phyloP scores from a whole-genome alignment of 2,113 vertebrate species.

The Chiloscyllium plagiosum region DNA sequence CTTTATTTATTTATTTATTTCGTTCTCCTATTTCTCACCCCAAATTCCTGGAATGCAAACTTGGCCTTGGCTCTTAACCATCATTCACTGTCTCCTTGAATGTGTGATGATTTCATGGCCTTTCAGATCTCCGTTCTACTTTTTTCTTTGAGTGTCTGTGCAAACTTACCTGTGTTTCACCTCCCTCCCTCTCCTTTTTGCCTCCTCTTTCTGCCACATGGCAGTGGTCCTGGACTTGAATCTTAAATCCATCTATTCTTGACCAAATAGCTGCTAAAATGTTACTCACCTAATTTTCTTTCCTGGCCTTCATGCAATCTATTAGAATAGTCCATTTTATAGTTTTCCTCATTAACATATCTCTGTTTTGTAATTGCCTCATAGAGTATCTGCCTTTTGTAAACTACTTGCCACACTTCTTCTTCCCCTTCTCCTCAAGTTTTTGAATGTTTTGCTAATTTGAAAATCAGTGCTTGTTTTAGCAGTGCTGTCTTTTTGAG shows the following conservation, averaged over 20 bases:
- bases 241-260: neutral
- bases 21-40: too few species aligned
- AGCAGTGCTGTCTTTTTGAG: neutral
- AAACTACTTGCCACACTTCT: neutral
- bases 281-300: neutral
- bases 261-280: neutral
- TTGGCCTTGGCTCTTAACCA: neutral
- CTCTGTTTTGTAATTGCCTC: too few species aligned
- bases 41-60: neutral
- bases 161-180: neutral
- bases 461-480: neutral
- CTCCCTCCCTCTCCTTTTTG: too few species aligned
- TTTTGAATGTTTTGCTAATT: neutral
- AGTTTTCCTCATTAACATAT: too few species aligned
- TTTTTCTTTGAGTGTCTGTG: neutral
- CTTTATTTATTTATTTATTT: too few species aligned
- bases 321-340: neutral
- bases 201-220: neutral
- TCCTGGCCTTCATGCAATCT: neutral
- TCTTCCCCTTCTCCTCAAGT: neutral
- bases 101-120: neutral
- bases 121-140: neutral
- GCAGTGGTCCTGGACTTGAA: neutral
- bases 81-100: neutral
- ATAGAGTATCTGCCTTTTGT: neutral